A percentile compares a stretch with the other conserved stretches of the same genome.
These are phyloP conservation scores for Drosophila sordidula DNA, from an alignment of 2,888 invertebrate genomes.

Conservation along the genomic window DNA sequence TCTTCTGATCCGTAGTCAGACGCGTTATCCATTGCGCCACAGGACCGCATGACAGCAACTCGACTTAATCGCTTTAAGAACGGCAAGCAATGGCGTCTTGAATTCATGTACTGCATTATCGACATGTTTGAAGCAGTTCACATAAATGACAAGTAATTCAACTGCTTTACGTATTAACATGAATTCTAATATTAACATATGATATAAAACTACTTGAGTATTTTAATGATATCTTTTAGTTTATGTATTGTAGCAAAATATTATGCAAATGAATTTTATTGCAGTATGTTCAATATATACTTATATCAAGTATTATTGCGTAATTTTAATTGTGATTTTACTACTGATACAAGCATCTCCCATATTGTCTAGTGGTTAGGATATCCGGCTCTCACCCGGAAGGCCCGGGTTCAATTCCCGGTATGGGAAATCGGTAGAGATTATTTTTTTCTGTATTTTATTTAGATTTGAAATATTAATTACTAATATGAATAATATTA, in stretches of 20 bases:
- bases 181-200: too few relatives aligned
- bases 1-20: constrained; percentile 85
- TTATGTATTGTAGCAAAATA: too few relatives aligned
- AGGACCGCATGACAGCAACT: constrained; percentile 54
- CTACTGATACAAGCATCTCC: constrained; percentile 36
- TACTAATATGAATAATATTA: too few relatives aligned
- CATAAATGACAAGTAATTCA: neutral
- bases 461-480: neutral
- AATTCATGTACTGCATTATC: constrained; percentile 1
- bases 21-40: constrained; percentile 85
- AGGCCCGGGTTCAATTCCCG: constrained; percentile 94
- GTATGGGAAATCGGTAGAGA: constrained; percentile 88
- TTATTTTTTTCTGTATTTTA: neutral
- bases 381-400: constrained; percentile 85
- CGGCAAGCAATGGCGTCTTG: neutral
- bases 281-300: too few relatives aligned
- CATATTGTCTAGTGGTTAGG: constrained; percentile 85
- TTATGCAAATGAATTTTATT: too few relatives aligned
- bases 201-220: too few relatives aligned
- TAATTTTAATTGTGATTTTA: neutral
- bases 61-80: neutral
- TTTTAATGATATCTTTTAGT: too few relatives aligned
- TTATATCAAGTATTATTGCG: too few relatives aligned
- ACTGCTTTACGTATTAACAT: neutral
- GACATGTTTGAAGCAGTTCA: constrained; percentile 5